These are phyloP conservation scores for Ochlodes sylvanus DNA, from an alignment of 2,888 invertebrate genomes.

Conservation along the genomic window DNA sequence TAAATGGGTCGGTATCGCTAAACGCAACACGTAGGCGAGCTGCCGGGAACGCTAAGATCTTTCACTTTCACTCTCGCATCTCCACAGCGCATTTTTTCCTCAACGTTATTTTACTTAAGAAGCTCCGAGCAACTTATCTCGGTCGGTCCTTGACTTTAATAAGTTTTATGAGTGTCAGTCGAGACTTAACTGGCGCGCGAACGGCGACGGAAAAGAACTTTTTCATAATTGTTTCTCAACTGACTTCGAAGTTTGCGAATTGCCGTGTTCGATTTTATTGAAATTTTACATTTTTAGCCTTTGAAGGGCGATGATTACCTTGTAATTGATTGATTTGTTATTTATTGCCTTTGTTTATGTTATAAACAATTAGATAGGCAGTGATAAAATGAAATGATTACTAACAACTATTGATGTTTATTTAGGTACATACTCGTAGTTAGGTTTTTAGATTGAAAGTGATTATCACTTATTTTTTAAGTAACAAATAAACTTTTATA, in stretches of 20 bases:
- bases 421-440: too few species aligned
- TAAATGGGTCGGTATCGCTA: constrained; percentile 60
- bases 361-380: too few species aligned
- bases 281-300: constrained; percentile 59
- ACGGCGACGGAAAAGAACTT: constrained; percentile 80
- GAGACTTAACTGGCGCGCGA: constrained; percentile 81
- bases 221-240: constrained; percentile 83
- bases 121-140: constrained; percentile 81
- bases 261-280: constrained; percentile 73
- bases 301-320: constrained; percentile 38
- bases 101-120: constrained; percentile 84
- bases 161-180: constrained; percentile 84
- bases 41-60: constrained; percentile 51
- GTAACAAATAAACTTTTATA: neutral
- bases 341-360: neutral
- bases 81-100: constrained; percentile 76
- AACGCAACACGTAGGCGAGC: constrained; percentile 74
- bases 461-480: neutral
- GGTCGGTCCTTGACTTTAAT: constrained; percentile 85
- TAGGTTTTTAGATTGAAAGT: too few species aligned
- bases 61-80: constrained; percentile 78
- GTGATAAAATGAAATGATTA: too few species aligned
- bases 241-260: constrained; percentile 63
- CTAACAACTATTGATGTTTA: too few species aligned
- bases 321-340: constrained; percentile 26